phyloP scores from a whole-genome alignment of 2,888 invertebrate genomes.

The Cordilura impudica region DNA sequence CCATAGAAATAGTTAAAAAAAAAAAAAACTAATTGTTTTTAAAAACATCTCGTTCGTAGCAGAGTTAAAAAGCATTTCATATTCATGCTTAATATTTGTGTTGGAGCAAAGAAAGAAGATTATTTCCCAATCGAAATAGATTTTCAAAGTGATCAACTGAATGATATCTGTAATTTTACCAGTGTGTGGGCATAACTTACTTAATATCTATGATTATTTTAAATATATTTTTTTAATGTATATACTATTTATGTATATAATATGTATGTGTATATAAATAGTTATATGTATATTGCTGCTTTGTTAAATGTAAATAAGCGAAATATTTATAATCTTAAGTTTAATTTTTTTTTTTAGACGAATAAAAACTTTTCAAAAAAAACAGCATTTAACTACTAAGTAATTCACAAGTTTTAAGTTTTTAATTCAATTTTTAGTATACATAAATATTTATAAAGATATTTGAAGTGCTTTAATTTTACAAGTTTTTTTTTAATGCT shows the following conservation, averaged over 20 bases:
- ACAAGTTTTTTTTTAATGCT: conserved; percentile 28
- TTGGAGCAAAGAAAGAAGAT: too few relatives aligned
- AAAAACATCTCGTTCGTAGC: too few relatives aligned
- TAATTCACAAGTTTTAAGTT: conserved; percentile 3
- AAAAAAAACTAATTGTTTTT: too few relatives aligned
- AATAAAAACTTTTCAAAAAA: conserved; percentile 57
- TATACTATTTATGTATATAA: conserved; percentile 40
- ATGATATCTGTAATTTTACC: not conserved
- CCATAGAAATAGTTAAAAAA: too few relatives aligned
- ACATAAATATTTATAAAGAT: conserved; percentile 41
- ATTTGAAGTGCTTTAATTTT: conserved; percentile 51
- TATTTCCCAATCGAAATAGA: too few relatives aligned
- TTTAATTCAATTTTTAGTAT: conserved; percentile 6
- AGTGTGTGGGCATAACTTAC: not conserved
- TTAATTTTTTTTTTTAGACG: conserved; percentile 40
- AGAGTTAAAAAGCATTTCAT: too few relatives aligned
- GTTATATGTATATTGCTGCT: conserved; percentile 56
- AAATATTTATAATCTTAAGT: conserved; percentile 45
- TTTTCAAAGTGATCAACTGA: not conserved
- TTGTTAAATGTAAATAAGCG: conserved; percentile 61
- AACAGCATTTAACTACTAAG: conserved; percentile 55
- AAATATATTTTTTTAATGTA: conserved; percentile 46
- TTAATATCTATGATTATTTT: conserved; percentile 20
- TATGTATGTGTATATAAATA: conserved; percentile 58
- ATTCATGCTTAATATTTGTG: too few relatives aligned